These are phyloP conservation scores for Aromia moschata DNA, from an alignment of 2,888 invertebrate genomes.

Conservation along the genomic window DNA sequence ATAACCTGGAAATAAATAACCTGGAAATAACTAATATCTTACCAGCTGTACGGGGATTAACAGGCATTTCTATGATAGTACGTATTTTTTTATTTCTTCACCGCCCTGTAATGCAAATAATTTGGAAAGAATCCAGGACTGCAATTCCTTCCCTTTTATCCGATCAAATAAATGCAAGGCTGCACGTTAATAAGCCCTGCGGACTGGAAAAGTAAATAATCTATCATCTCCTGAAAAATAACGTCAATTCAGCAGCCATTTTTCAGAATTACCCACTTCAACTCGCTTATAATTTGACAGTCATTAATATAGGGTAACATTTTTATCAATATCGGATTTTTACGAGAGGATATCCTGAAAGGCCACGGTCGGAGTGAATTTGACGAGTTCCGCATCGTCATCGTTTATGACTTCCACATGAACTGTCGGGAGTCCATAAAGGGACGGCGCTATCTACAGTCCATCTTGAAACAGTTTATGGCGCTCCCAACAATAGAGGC, in stretches of 20 bases:
- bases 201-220: neutral
- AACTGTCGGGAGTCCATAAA: slow-evolving; percentile 25
- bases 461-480: slow-evolving; percentile 25
- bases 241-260: slow-evolving; percentile 22
- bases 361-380: slow-evolving; percentile 23
- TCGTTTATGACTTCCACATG: slow-evolving; percentile 29
- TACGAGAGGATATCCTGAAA: slow-evolving; percentile 28
- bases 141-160: no score
- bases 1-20: no score
- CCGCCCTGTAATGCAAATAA: no score
- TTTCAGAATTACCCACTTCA: slow-evolving; percentile 25
- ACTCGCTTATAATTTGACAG: slow-evolving; percentile 28
- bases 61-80: no score
- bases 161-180: no score
- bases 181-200: no score
- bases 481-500: slow-evolving; percentile 24
- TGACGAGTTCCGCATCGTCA: slow-evolving; percentile 28
- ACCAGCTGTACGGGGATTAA: no score
- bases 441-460: slow-evolving; percentile 26
- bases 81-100: no score
- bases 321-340: slow-evolving; percentile 32
- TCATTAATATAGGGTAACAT: slow-evolving; percentile 30
- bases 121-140: no score
- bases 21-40: no score
- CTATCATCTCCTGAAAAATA: slow-evolving; percentile 11